Base-by-base conservation (phyloP, 2,113 vertebrate genomes). In the Ochotona princeps region DNA sequence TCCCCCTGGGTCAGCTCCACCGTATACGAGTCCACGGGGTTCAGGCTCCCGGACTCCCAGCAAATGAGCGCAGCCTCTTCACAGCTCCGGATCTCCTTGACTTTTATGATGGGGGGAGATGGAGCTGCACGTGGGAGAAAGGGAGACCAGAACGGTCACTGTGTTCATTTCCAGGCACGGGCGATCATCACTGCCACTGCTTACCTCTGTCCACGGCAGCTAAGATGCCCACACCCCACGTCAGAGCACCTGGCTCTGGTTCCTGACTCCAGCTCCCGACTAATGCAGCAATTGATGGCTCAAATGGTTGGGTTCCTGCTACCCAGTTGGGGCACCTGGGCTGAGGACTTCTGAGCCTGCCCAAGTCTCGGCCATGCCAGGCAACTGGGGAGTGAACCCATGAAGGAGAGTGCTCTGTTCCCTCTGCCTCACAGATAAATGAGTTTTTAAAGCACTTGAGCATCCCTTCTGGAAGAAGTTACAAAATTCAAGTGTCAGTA, bases 1-100 rank as follows among this genome's bases (percentile, higher is more conserved):
- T 96, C 97, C 85, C 96, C 95, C 94, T 98, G 98, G 76, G 97
- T 98, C 94, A 99, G 97, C 96, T 99, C 99, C 96, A 99, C 98
- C 0, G 97, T 99, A 98, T 99, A 99, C 0, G 99, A 99, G 96
- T 99, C 99, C 7, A 99, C 99, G 0, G 99, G 99, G 66, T 99
- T 98, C 78, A 98, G 96, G 97, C 99, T 99, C 82, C 98, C 98
- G 0, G 99, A 99, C 93, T 99, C 98, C 99, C 99, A 99, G 96
- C 98, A 98, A 75, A 99, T 98, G 70, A 99, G 96, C 0, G 98
- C 99, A 1, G 98, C 99, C 0, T 98, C 98, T 87, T 98, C 98
- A 61, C 99, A 99, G 97, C 98, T 99, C 54, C 73, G 96, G 28
- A 98, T 98, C 96, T 97, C 98, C 76, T 98, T 97, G 25, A 80